These are phyloP conservation scores for Myotis yumanensis DNA, from an alignment of 2,113 vertebrate species.

Conservation along the genomic window DNA sequence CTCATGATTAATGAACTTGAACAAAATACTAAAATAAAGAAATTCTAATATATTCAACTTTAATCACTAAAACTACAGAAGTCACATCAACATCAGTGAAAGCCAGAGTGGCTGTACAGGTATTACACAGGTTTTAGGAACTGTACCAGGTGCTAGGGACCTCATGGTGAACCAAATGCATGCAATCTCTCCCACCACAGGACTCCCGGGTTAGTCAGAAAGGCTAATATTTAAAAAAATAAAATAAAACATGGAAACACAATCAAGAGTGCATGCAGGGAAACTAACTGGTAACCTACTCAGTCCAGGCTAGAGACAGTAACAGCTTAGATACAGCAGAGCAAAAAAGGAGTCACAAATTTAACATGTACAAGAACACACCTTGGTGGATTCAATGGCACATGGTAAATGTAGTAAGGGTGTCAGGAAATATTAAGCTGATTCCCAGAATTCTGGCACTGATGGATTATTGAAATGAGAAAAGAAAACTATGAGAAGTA, in stretches of 20 bases:
- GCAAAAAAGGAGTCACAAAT: not conserved
- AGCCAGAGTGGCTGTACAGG: not conserved
- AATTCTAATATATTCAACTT: not conserved
- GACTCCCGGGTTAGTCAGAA: not conserved
- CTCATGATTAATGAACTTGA: slow-evolving; percentile 28
- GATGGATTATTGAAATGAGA: not conserved
- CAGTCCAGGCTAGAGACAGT: not conserved
- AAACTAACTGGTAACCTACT: not conserved
- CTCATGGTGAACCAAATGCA: not conserved
- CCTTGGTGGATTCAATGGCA: not conserved
- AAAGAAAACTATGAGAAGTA: not conserved
- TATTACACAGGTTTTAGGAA: not conserved
- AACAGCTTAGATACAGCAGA: not conserved
- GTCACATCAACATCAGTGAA: not conserved
- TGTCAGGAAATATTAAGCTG: not conserved
- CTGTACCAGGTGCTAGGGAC: not conserved
- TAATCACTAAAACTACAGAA: not conserved
- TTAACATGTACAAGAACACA: not conserved
- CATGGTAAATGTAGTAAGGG: not conserved
- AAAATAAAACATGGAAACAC: not conserved
- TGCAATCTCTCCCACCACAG: not conserved
- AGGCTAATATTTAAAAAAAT: not conserved
- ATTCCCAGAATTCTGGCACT: not conserved
- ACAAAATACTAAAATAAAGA: slow-evolving; percentile 37
- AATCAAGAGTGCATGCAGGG: not conserved